Base-by-base conservation (phyloP, 2,888 invertebrate genomes). In the Cheilosia variabilis region DNA sequence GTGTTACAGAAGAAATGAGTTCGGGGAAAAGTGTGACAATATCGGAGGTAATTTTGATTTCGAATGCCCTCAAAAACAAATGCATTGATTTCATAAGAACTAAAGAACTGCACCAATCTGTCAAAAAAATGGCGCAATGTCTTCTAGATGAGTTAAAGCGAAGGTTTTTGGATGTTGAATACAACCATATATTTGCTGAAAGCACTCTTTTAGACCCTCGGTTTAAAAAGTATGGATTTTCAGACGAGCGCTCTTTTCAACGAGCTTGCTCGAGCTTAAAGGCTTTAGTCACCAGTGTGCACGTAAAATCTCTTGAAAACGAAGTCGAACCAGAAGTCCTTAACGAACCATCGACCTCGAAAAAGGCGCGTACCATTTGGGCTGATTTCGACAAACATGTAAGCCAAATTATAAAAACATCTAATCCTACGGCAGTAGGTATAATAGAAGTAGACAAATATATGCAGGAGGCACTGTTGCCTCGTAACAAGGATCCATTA, bases 31-130 rank as follows among this genome's bases (percentile, higher is more conserved):
- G 22, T 24, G 31, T 73, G 10, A 63, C 55, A 6, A 63, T 73
- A 22, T 73, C 63, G 17, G 62, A 63, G 22, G 73, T 73, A 27
- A 73, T 65, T 34, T 27, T 73, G 9, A 73, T 73, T 19, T 22
- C 22, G 0, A n/a, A 43, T 31, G 62, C 27, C 13, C 43, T 73
- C 13, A 63, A 27, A 31, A 15, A 19, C 1, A 43, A 63, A 22
- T 62, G 43, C 4, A 27, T 31, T 43, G 24, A 62, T 5, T 62
- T 53, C n/a, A 4, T 62, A 19, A 50, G 19, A 50, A 50, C 19
- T 22, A 24, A 24, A 22, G 19, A 9, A 22, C 45, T 71, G 4
- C 71, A 24, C 19, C 31, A 57, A 17, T 34, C 31, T 15, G 31
- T 34, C 6, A 57, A 31, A 34, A 34, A 57, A 37, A 57, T 57